Evolutionary conservation across 1,140 invertebrate species (phyloP).

Genomic region (Diachasma alloeum): DNA sequence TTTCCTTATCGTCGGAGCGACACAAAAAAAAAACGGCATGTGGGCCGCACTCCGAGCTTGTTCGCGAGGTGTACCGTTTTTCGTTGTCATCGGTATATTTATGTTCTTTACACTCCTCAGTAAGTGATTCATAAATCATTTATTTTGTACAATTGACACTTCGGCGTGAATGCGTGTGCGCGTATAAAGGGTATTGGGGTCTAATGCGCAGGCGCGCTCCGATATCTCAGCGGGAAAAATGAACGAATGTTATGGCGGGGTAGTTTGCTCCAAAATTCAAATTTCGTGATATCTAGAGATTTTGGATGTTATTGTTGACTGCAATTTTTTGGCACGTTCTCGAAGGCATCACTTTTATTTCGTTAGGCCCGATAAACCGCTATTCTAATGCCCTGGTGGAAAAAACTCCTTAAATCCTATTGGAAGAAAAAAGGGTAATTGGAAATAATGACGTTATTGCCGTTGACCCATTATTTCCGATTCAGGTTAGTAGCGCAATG

Average conservation of each 20-base stretch:
- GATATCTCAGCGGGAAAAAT: not conserved
- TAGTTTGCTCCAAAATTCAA: too few species aligned
- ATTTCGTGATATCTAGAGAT: too few species aligned
- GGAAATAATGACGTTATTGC: too few species aligned
- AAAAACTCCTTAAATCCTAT: too few species aligned
- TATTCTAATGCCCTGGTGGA: too few species aligned
- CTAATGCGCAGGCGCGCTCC: not conserved
- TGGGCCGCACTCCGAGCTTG: slow-evolving; percentile 32
- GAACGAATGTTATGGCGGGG: not conserved
- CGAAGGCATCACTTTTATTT: too few species aligned
- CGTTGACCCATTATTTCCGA: too few species aligned
- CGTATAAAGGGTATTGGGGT: not conserved
- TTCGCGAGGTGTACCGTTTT: slow-evolving; percentile 27
- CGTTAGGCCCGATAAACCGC: too few species aligned
- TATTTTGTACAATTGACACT: not conserved
- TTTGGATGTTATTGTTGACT: too few species aligned
- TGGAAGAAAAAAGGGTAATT: too few species aligned
- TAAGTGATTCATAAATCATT: slow-evolving; percentile 30
- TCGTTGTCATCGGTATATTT: slow-evolving; percentile 40
- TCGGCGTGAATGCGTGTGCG: not conserved
- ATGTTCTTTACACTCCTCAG: slow-evolving; percentile 34
- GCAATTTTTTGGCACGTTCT: too few species aligned
- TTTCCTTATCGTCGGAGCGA: slow-evolving; percentile 29
- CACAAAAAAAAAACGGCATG: slow-evolving; percentile 34
- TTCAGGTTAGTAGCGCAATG: too few species aligned